Base-by-base conservation (phyloP, 1,140 invertebrate species). In the Chironomus tepperi region DNA sequence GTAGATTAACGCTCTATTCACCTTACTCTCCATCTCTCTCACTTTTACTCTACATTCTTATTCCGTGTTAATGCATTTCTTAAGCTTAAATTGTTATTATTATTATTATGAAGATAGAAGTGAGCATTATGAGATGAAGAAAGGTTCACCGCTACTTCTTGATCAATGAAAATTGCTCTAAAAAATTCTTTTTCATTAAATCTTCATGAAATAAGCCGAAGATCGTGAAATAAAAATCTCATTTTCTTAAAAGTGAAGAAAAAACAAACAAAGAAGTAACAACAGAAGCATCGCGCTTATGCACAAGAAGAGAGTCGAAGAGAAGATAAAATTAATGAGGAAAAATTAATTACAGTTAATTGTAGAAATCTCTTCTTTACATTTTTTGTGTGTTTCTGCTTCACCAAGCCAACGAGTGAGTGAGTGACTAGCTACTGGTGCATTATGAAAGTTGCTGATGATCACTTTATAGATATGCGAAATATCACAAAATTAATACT, bases 281-380 rank as follows among this genome's bases (percentile, higher is more conserved):
- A 34, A 34, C 24, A 34, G 24, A 34, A 34, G 24, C 24, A 34
- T 34, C 24, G 24, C 24, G 24, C 24, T 34, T 34, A 34, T 34
- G 24, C 24, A 57, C 47, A 57, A 57, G n/a, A 57, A 57, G n/a
- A 57, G 47, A 10, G 47, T 12, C 10, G 43, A 47, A 47, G 43
- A 47, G 43, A 47, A 47, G 15, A 47, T 12, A 47, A 47, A 57
- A 57, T 57, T 57, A 57, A 57, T 57, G 47, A 57, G 47, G 19
- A 70, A 70, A 70, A 70, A 70, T 70, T 70, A 70, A 70, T 70
- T 70, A 70, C 65, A 70, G 65, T 70, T 70, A 70, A 70, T 70
- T 70, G 65, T 19, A 70, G 65, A 70, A 70, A 70, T 70, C 65
- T 70, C 47, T 70, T 19, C 65, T 19, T 8, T 19, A 12, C 64